Evolutionary conservation across 2,797 vertebrate species (phyloP).

Genomic region (Thaleichthys pacificus): DNA sequence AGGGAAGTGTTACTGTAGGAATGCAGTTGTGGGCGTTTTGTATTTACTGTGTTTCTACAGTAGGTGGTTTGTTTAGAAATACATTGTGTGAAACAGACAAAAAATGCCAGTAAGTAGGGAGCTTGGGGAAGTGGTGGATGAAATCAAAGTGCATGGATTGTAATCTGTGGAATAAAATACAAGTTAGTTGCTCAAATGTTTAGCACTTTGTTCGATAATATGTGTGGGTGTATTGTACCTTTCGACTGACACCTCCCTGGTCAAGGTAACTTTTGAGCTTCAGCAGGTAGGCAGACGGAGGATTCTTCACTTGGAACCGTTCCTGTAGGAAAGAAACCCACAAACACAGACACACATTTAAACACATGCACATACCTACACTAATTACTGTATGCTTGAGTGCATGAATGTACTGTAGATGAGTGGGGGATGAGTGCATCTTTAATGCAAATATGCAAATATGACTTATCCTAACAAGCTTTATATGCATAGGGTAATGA

Average conservation of each 20-base stretch:
- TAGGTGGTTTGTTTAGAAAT: too few relatives aligned
- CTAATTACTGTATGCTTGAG: conserved; percentile 34
- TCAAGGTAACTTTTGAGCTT: conserved; percentile 88
- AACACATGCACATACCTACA: conserved; percentile 6
- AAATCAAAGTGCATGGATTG: too few relatives aligned
- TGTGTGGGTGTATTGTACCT: conserved; percentile 69
- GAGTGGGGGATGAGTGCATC: neutral
- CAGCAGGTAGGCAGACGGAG: conserved; percentile 88
- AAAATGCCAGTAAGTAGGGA: too few relatives aligned
- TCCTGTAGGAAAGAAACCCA: conserved; percentile 70
- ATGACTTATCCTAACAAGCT: conserved; percentile 5
- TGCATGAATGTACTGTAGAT: conserved; percentile 16
- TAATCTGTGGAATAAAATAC: too few relatives aligned
- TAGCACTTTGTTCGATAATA: too few relatives aligned
- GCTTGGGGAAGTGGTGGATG: too few relatives aligned
- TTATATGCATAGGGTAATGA: neutral
- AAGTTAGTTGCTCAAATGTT: too few relatives aligned
- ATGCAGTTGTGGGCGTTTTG: too few relatives aligned
- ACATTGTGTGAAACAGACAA: too few relatives aligned
- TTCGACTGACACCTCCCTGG: conserved; percentile 83
- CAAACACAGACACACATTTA: conserved; percentile 20
- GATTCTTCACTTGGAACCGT: conserved; percentile 93
- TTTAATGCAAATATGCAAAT: conserved; percentile 36
- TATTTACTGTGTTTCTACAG: too few relatives aligned
- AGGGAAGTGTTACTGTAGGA: too few relatives aligned